These are phyloP conservation scores for Nomada ruficornis DNA, from an alignment of 2,888 invertebrate genomes.

Conservation along the genomic window DNA sequence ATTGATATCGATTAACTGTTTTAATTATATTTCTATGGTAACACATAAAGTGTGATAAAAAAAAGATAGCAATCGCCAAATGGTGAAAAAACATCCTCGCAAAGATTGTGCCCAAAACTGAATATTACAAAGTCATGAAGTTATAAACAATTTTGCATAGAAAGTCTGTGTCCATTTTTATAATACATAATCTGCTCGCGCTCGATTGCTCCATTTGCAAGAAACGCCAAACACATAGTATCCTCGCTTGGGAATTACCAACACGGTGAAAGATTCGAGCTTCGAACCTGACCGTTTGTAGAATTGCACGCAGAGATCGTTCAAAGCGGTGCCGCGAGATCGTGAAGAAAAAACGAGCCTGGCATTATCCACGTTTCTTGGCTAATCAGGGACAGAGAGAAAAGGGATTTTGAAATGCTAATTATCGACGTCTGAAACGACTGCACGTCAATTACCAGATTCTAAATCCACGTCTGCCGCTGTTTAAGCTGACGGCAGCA, in stretches of 20 bases:
- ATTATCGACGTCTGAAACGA: slow-evolving; percentile 11
- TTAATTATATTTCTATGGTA: too few species aligned
- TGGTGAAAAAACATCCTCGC: too few species aligned
- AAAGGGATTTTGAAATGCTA: slow-evolving; percentile 26
- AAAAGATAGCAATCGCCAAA: too few species aligned
- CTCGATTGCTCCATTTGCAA: too few species aligned
- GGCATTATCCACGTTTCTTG: slow-evolving; percentile 1
- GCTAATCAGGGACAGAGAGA: neutral
- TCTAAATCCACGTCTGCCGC: slow-evolving; percentile 26
- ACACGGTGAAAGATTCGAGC: neutral
- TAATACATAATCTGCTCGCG: too few species aligned
- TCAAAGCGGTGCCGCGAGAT: neutral
- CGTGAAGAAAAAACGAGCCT: neutral
- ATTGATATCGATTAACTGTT: too few species aligned
- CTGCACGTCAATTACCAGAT: slow-evolving; percentile 27
- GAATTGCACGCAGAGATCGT: neutral
- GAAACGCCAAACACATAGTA: neutral
- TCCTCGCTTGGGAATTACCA: neutral
- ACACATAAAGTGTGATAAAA: too few species aligned
- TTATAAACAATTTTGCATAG: too few species aligned
- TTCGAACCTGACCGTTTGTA: neutral
- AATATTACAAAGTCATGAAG: too few species aligned
- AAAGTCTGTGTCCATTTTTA: too few species aligned
- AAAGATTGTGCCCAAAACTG: too few species aligned
- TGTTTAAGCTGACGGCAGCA: slow-evolving; percentile 26